A percentile compares a stretch with the other conserved stretches of the same genome.
Conservation (phyloP, 1,140 invertebrate species). For the Druon quercuslanigerum region DNA sequence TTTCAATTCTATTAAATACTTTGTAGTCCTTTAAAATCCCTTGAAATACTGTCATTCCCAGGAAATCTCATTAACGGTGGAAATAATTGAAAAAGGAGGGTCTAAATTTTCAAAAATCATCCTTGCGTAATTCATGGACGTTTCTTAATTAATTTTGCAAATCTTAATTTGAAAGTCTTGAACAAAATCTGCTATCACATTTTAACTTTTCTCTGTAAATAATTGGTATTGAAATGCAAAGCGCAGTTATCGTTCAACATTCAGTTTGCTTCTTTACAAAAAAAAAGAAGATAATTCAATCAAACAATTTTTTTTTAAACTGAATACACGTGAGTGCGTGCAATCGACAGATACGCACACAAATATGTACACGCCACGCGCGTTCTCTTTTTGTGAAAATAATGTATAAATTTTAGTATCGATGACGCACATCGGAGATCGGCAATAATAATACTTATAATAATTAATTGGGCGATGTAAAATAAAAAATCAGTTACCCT, state of each 20-base stretch:
- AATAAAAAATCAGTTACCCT: not conserved
- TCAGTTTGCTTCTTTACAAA: not conserved
- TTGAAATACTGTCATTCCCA: no score
- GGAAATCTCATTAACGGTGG: no score
- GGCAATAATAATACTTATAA: not conserved
- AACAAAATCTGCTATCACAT: not conserved
- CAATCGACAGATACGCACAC: not conserved
- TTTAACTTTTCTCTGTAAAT: slow-evolving; percentile 5
- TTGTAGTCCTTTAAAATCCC: no score
- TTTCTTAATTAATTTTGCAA: no score
- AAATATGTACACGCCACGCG: slow-evolving; percentile 21
- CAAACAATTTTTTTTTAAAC: slow-evolving; percentile 9
- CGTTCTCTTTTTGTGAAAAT: slow-evolving; percentile 33
- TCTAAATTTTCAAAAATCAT: no score
- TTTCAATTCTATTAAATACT: no score
- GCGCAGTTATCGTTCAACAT: not conserved
- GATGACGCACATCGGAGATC: not conserved
- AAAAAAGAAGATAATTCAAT: not conserved
- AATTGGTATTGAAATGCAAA: slow-evolving; percentile 12
- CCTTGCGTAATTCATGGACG: no score
- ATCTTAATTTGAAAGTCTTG: no score
- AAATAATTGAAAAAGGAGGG: no score
- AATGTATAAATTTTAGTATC: not conserved
- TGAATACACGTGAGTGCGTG: slow-evolving; percentile 13
- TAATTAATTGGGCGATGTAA: not conserved